Evolutionary conservation across 2,797 vertebrate genomes (phyloP), one percentile per base, ranked within the genome.

Genomic region (Decapterus maruadsi): DNA sequence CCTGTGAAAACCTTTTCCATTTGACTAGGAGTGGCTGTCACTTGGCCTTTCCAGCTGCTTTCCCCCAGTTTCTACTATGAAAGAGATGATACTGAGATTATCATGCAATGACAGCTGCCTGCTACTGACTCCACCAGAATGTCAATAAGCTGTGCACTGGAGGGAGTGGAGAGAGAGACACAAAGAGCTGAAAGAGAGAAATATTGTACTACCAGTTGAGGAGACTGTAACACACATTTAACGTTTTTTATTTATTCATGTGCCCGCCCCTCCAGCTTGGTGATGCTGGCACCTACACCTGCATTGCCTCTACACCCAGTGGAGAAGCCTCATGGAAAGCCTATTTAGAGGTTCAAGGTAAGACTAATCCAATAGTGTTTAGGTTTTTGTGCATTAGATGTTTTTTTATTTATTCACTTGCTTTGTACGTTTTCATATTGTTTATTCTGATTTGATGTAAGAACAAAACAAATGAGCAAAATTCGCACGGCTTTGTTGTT

Each of bases 251-350:
- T 90, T 56, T 69, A 80, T 82, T 50, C 48, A 70, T 63, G 81
- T 83, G 31, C 55, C 5, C 16, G 8, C 6, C 7, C 14, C 38
- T 70, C 16, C 94, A 99, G 98, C 95, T 99, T 82, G 96, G 97
- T 0, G 98, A 99, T 92, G 97, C 96, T 0, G 98, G 98, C 71
- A 94, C 95, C 57, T 99, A 99, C 90, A 97, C 97, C 77, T 99
- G 98, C 92, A 96, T 96, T 0, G 98, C 97, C 17, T 99, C 98
- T 42, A 98, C 97, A 31, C 97, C 97, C 65, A 99, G 98, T 0
- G 98, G 98, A 2, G 98, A 99, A 87, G 98, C 98, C 1, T 96
- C 97, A 0, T 99, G 98, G 98, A 99, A 96, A 38, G 97, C 98
- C 0, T 96, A 96, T 92, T 95, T 99, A 73, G 97, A 99, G 87